These are phyloP conservation scores for Rhyacichthys aspro DNA, from an alignment of 2,797 vertebrate genomes.

Conservation along the genomic window DNA sequence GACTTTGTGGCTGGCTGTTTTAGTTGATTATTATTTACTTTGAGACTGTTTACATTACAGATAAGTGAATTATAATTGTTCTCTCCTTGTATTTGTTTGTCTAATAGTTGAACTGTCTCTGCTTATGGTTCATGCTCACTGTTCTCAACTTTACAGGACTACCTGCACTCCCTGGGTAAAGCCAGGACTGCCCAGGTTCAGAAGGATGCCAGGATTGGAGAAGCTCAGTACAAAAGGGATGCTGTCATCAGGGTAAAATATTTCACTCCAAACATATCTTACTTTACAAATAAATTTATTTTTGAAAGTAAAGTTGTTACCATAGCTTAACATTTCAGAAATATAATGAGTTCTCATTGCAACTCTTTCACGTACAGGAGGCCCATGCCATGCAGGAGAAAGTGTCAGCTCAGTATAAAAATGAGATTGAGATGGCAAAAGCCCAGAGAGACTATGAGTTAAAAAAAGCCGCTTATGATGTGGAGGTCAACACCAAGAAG, in stretches of 20 bases:
- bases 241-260: constrained; percentile 87
- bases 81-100: constrained; percentile 10
- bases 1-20: constrained; percentile 6
- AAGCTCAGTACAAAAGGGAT: constrained; percentile 92
- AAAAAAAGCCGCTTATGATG: constrained; percentile 90
- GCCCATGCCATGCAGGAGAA: constrained; percentile 92
- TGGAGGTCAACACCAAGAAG: constrained; percentile 91
- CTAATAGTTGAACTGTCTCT: constrained; percentile 12
- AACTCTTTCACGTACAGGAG: constrained; percentile 74
- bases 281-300: not conserved
- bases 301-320: not conserved
- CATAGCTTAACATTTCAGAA: not conserved
- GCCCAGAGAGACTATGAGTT: constrained; percentile 92
- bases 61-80: constrained; percentile 52
- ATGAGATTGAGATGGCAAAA: constrained; percentile 96
- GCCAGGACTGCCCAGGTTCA: constrained; percentile 94
- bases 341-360: not conserved
- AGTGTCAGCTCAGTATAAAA: constrained; percentile 90
- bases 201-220: constrained; percentile 92
- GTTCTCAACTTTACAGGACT: constrained; percentile 76
- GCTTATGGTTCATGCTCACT: constrained; percentile 12
- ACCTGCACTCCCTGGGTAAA: constrained; percentile 91
- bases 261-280: no score
- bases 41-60: constrained; percentile 16
- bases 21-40: constrained; percentile 39